Conservation (phyloP, 1,140 invertebrate genomes). For the Drosophila mayri region DNA sequence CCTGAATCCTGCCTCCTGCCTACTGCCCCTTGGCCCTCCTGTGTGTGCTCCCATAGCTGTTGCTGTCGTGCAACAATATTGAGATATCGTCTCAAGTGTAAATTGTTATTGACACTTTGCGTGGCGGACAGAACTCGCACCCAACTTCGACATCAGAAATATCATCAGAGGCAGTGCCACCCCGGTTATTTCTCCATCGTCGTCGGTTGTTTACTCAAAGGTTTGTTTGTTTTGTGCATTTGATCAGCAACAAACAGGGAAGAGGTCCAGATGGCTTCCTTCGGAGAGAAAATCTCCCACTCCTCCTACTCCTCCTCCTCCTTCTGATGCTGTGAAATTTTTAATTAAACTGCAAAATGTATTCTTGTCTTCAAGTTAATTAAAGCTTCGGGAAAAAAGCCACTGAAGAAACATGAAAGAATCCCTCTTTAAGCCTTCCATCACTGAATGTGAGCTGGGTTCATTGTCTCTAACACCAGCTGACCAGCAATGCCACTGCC, state of each 20-base stretch:
- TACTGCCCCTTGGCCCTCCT: neutral
- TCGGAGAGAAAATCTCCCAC: neutral
- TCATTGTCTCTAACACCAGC: conserved; percentile 11
- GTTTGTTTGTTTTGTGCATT: conserved; percentile 70
- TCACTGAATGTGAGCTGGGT: conserved; percentile 22
- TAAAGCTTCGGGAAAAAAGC: conserved; percentile 22
- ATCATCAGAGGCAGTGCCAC: conserved; percentile 61
- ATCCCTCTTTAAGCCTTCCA: conserved; percentile 13
- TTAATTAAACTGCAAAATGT: conserved; percentile 49
- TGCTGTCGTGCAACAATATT: conserved; percentile 76
- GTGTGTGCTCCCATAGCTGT: conserved; percentile 27
- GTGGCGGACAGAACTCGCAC: conserved; percentile 35
- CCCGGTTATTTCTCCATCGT: conserved; percentile 33
- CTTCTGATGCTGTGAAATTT: conserved; percentile 12
- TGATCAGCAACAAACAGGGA: conserved; percentile 36
- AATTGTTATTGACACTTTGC: conserved; percentile 81
- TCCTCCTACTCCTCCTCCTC: neutral
- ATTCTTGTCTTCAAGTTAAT: conserved; percentile 33
- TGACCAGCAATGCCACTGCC: neutral
- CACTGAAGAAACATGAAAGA: neutral
- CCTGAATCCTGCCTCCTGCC: neutral
- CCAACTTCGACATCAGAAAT: conserved; percentile 45
- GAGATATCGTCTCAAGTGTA: conserved; percentile 82
- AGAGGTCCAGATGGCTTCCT: conserved; percentile 12
- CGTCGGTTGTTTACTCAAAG: conserved; percentile 47